Evolutionary conservation across 2,113 vertebrate species (phyloP).

Genomic region (Anoplopoma fimbria): DNA sequence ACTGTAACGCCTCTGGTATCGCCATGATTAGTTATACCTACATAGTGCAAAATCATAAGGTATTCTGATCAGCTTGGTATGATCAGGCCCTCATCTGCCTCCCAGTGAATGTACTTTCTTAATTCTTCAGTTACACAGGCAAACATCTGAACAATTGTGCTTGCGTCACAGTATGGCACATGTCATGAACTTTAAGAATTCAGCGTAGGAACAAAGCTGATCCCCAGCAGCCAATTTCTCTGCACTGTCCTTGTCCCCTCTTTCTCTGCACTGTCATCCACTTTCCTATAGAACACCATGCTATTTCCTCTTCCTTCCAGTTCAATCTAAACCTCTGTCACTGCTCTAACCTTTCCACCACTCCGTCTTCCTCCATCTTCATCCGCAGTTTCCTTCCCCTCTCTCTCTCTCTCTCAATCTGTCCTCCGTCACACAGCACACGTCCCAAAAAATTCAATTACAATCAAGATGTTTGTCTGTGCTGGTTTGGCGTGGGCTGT

Average conservation of each 20-base stretch:
- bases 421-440: slow-evolving; percentile 62
- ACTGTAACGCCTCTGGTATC: no score
- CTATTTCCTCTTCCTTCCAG: slow-evolving; percentile 71
- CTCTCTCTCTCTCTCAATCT: slow-evolving; percentile 44
- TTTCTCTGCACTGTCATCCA: slow-evolving; percentile 43
- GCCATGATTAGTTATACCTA: background rate
- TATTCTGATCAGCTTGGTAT: background rate
- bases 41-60: background rate
- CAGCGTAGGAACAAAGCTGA: slow-evolving; percentile 21
- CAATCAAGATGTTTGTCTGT: slow-evolving; percentile 83
- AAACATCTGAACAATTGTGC: background rate
- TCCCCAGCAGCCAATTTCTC: slow-evolving; percentile 31
- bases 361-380: slow-evolving; percentile 64
- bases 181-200: slow-evolving; percentile 20
- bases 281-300: slow-evolving; percentile 48
- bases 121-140: background rate
- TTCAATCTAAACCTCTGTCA: slow-evolving; percentile 72
- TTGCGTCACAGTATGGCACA: slow-evolving; percentile 5
- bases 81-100: background rate
- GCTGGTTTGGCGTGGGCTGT: slow-evolving; percentile 40
- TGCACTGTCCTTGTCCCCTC: slow-evolving; percentile 34
- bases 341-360: slow-evolving; percentile 57
- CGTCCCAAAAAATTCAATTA: slow-evolving; percentile 86
- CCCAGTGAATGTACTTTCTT: background rate
- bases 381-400: slow-evolving; percentile 18